Conservation (phyloP, 2,888 invertebrate species). For the Erannis defoliaria region DNA sequence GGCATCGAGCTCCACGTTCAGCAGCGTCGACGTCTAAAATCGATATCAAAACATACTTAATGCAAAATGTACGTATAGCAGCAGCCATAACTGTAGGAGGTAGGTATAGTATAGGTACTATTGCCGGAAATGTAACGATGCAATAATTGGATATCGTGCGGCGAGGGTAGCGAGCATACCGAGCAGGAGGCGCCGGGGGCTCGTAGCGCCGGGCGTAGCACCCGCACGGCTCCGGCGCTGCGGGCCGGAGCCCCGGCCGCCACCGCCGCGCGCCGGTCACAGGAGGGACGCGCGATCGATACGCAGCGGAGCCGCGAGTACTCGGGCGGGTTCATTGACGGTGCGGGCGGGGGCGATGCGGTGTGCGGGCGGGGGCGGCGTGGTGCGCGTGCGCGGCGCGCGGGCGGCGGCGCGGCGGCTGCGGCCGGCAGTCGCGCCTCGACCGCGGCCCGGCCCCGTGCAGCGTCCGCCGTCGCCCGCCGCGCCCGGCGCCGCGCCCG, state of each 20-base stretch:
- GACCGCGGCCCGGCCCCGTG: slow-evolving; percentile 70
- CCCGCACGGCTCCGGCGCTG: slow-evolving; percentile 5
- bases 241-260: not conserved
- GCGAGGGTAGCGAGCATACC: not conserved
- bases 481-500: slow-evolving; percentile 66
- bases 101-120: too few relatives aligned
- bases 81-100: too few relatives aligned
- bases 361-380: slow-evolving; percentile 46
- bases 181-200: not conserved
- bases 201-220: not conserved
- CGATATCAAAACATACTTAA: too few relatives aligned
- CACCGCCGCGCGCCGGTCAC: not conserved
- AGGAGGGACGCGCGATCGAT: too few relatives aligned
- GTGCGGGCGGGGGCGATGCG: slow-evolving; percentile 43
- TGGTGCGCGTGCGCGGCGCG: slow-evolving; percentile 49
- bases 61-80: too few relatives aligned
- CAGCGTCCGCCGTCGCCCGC: slow-evolving; percentile 57
- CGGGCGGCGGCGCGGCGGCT: slow-evolving; percentile 55
- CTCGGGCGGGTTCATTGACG: slow-evolving; percentile 40
- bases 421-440: slow-evolving; percentile 71
- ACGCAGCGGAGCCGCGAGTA: slow-evolving; percentile 9
- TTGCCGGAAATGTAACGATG: too few relatives aligned
- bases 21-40: too few relatives aligned
- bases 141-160: too few relatives aligned
- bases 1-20: too few relatives aligned